A percentile compares a stretch with the other conserved stretches of the same genome.
Conservation (phyloP, 2,888 invertebrate species). For the Aspidiotus rigidus region DNA sequence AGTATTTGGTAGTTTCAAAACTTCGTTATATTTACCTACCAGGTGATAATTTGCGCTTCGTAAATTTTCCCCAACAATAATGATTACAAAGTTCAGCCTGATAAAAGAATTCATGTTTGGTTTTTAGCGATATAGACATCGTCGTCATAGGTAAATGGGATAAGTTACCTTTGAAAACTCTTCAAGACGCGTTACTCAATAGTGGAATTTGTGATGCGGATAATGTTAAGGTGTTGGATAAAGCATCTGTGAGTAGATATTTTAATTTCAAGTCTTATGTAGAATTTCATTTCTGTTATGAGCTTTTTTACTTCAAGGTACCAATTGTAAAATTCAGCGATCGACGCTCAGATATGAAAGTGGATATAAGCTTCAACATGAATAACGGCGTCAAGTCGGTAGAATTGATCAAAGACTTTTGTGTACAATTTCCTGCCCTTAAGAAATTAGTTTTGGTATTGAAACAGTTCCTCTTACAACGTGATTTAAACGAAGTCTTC, state of each 20-base stretch:
- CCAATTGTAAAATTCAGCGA: conserved; percentile 97
- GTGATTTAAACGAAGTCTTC: conserved; percentile 98
- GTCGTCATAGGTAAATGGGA: conserved; percentile 78
- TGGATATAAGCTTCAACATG: conserved; percentile 99
- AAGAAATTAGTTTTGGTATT: conserved; percentile 92
- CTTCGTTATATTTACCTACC: conserved; percentile 94
- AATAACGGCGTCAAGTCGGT: conserved; percentile 94
- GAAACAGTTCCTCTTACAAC: conserved; percentile 95
- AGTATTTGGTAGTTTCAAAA: conserved; percentile 95
- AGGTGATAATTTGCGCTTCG: conserved; percentile 49
- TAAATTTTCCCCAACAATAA: not conserved
- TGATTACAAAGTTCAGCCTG: not conserved
- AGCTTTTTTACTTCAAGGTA: conserved; percentile 48
- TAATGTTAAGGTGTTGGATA: conserved; percentile 91
- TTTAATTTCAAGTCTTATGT: not conserved
- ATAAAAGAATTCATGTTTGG: not conserved
- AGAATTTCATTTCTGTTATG: not conserved
- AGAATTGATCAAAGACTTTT: conserved; percentile 84
- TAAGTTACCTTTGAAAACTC: conserved; percentile 76
- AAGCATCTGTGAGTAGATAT: conserved; percentile 69
- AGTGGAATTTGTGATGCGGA: conserved; percentile 81
- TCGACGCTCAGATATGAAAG: conserved; percentile 74
- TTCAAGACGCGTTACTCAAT: conserved; percentile 81
- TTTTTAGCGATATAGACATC: conserved; percentile 60
- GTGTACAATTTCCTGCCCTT: conserved; percentile 78